Conservation (phyloP, 1,140 invertebrate genomes). For the Pomacea maculata region DNA sequence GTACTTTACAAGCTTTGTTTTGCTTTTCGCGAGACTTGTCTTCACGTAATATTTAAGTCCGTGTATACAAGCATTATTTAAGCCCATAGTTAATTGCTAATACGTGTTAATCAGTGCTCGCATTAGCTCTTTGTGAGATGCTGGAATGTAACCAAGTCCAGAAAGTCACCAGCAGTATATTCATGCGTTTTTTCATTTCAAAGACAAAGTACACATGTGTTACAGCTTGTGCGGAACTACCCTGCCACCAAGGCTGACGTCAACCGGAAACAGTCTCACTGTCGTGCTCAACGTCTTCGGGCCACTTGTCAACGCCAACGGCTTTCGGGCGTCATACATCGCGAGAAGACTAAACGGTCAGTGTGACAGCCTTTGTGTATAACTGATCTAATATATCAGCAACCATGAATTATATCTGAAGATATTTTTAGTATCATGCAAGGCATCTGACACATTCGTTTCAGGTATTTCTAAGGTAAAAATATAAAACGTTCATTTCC, state of each 20-base stretch:
- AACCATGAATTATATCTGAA: no score
- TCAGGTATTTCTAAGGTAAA: no score
- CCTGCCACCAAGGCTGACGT: background rate
- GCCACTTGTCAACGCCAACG: background rate
- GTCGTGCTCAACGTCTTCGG: background rate
- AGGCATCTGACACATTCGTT: no score
- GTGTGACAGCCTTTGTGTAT: no score
- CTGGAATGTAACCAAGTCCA: background rate
- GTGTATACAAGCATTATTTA: background rate
- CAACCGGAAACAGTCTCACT: background rate
- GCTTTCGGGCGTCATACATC: background rate
- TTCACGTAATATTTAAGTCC: no score
- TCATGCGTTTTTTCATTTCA: background rate
- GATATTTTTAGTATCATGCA: no score
- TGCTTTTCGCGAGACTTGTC: no score
- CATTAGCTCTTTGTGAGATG: background rate
- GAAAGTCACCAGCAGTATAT: background rate
- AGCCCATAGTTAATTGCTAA: background rate
- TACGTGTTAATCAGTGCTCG: background rate
- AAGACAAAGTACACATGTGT: background rate
- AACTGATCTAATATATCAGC: no score
- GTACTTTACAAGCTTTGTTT: no score
- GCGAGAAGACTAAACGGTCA: no score
- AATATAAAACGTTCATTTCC: no score
- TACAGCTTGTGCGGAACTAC: background rate